Evolutionary conservation across 2,888 invertebrate genomes (phyloP).

Genomic region (Dynastes grantii): DNA sequence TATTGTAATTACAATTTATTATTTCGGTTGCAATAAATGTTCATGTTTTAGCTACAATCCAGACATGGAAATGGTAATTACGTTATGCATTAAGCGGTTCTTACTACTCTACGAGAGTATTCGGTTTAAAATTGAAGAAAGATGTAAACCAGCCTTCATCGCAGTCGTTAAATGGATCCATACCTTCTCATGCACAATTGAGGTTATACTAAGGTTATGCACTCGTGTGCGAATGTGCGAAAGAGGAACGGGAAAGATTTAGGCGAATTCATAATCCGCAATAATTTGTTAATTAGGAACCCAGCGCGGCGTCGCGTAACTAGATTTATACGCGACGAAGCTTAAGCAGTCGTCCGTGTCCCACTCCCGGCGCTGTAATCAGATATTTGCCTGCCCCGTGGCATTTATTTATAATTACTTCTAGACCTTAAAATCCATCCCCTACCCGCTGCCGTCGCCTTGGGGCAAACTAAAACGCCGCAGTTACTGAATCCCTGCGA

Average conservation of each 20-base stretch:
- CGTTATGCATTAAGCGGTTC: neutral
- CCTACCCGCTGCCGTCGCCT: conserved; percentile 30
- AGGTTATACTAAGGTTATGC: conserved; percentile 2
- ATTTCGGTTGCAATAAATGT: too few relatives aligned
- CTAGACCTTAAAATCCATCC: conserved; percentile 62
- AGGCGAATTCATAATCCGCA: conserved; percentile 62
- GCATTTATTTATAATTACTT: conserved; percentile 70
- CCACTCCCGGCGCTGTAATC: conserved; percentile 67
- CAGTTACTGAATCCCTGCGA: conserved; percentile 32
- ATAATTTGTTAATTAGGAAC: conserved; percentile 71
- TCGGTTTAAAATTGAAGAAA: conserved; percentile 11
- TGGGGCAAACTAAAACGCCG: conserved; percentile 43
- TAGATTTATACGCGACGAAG: conserved; percentile 70
- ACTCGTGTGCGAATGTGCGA: conserved; percentile 24
- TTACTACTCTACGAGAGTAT: neutral
- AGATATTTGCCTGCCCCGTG: conserved; percentile 68
- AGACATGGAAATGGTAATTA: neutral
- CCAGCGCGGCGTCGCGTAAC: conserved; percentile 68
- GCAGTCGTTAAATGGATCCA: neutral
- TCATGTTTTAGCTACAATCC: too few relatives aligned
- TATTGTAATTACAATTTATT: too few relatives aligned
- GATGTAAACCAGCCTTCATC: neutral
- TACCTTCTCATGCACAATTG: conserved; percentile 9
- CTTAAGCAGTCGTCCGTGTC: conserved; percentile 66
- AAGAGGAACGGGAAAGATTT: conserved; percentile 43